Percentiles rank a stretch among this genome's conserved stretches.
These are phyloP conservation scores for Neoscelio sp. DNA, from an alignment of 2,888 invertebrate species.

Conservation along the genomic window DNA sequence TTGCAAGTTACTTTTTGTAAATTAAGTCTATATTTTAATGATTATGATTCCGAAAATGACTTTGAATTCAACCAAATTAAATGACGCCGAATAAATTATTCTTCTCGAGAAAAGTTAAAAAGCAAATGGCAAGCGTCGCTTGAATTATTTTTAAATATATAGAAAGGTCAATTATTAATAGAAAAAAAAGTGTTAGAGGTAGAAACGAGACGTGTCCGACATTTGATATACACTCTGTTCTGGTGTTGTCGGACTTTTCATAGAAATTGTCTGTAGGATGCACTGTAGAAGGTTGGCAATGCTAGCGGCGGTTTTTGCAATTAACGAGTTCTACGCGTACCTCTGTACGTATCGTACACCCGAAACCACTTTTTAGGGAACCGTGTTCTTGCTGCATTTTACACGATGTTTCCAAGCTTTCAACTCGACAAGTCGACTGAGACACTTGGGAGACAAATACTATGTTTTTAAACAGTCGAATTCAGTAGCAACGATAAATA, in stretches of 20 bases:
- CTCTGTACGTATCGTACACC: background rate
- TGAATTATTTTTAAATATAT: background rate
- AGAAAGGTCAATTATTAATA: background rate
- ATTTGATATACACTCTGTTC: constrained; percentile 1
- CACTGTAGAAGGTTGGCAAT: constrained; percentile 16
- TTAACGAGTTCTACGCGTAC: constrained; percentile 70
- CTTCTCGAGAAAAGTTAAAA: too few relatives aligned
- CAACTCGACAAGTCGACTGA: constrained; percentile 12
- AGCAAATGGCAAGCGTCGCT: too few relatives aligned
- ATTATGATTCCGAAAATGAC: too few relatives aligned
- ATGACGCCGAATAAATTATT: too few relatives aligned
- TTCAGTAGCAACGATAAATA: constrained; percentile 1
- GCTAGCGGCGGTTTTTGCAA: constrained; percentile 73
- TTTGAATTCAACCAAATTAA: too few relatives aligned
- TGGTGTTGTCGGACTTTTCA: background rate
- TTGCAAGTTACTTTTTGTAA: too few relatives aligned
- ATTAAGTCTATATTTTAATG: too few relatives aligned
- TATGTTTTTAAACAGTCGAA: background rate
- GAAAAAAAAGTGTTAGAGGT: background rate
- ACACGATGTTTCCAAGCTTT: constrained; percentile 30
- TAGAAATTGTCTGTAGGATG: background rate
- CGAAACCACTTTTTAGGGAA: constrained; percentile 24
- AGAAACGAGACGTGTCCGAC: constrained; percentile 3
- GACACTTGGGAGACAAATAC: constrained; percentile 14
- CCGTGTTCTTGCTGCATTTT: constrained; percentile 8